These are phyloP conservation scores for Homarus gammarus DNA, from an alignment of 2,888 invertebrate genomes.

Conservation along the genomic window DNA sequence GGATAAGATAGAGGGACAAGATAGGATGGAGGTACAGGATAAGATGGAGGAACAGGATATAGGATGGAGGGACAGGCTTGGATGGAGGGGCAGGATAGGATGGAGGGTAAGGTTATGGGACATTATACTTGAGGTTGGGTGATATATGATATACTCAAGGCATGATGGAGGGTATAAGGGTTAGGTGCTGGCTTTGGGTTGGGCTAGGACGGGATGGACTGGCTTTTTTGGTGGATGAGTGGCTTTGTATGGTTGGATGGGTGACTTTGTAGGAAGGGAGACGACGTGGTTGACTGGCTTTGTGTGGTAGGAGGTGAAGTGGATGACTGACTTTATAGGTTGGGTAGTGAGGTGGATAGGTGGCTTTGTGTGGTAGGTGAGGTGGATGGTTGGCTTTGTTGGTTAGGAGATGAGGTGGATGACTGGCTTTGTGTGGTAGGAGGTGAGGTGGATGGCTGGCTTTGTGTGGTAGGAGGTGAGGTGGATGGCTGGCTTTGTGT, in stretches of 20 bases:
- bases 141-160: neutral
- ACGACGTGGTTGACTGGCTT: too few relatives aligned
- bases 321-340: neutral
- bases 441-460: too few relatives aligned
- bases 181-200: neutral
- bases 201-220: too few relatives aligned
- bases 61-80: constrained; percentile 7
- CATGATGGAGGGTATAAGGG: neutral
- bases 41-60: neutral
- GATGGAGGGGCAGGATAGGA: constrained; percentile 8
- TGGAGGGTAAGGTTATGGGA: neutral
- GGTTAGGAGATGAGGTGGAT: too few relatives aligned
- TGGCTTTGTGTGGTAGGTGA: too few relatives aligned
- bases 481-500: too few relatives aligned
- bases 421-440: too few relatives aligned
- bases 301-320: too few relatives aligned
- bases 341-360: neutral
- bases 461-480: too few relatives aligned
- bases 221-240: too few relatives aligned
- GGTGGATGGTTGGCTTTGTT: too few relatives aligned
- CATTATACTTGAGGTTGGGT: neutral
- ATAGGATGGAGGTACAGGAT: neutral
- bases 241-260: too few relatives aligned
- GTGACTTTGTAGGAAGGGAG: neutral
- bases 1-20: neutral